Base-by-base conservation (phyloP, 37 sponge, comb jelly and placozoan genomes). In the Mnemiopsis leidyi region DNA sequence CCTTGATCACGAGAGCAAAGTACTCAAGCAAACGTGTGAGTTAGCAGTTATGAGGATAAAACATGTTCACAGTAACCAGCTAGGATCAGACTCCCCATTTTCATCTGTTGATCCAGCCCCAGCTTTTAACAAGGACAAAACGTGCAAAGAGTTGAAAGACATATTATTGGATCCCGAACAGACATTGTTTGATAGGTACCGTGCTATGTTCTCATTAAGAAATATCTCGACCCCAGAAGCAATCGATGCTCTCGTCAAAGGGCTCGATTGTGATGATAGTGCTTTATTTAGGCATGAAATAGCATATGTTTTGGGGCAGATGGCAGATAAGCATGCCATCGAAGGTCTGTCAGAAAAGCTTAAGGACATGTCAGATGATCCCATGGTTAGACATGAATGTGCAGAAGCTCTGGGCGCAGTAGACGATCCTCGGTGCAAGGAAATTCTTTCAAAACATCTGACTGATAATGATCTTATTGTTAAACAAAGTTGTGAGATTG, bases 371-470 rank as follows among this genome's bases (percentile, higher is more conserved):
- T 40, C 93, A 0, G 98, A 99, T 93, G 92, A 95, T 93, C 82
- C 95, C 5, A 97, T 99, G 97, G 99, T 98, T 35, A 92, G 99
- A 24, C 99, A 99, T 82, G 99, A 99, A 88, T 96, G 97, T 94
- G 99, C 99, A 0, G 99, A 99, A 77, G 99, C 99, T 20, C 95
- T 99, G 23, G 99, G 99, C 16, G 95, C 99, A 18, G 96, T 99
- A 36, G 99, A 96, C 0, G 95, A 83, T 38, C 67, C 33, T 16
- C 94, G 96, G 93, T 96, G 97, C 61, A 39, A 93, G 69, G 92
- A 93, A 25, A 69, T 96, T 16, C 94, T 99, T 26, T 29, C 69
- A 26, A 31, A 93, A 18, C 96, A 94, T 93, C 38, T 83, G 9
- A 76, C 85, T 0, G 99, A 99, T 75, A 25, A 23, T 0, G 97